Evolutionary conservation across 2,797 vertebrate genomes (phyloP).

Genomic region (Xenops minutus): DNA sequence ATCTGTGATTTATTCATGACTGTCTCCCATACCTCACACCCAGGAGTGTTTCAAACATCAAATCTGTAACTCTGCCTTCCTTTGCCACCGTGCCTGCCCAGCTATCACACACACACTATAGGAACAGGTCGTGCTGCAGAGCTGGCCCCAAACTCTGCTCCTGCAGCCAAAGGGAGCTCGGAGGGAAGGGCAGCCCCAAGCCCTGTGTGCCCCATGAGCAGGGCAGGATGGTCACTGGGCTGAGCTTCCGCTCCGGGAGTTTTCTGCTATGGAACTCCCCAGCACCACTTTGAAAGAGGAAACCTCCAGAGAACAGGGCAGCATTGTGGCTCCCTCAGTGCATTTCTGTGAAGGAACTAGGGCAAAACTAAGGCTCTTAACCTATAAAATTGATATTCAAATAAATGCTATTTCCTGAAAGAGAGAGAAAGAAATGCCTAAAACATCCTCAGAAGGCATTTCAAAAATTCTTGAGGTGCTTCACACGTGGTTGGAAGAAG

Average conservation of each 20-base stretch:
- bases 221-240: fast-evolving
- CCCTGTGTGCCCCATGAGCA: background rate
- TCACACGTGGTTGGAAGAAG: background rate
- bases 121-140: background rate
- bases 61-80: background rate
- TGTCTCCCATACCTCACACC: background rate
- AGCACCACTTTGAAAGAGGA: background rate
- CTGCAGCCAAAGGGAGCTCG: background rate
- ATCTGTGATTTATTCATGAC: background rate
- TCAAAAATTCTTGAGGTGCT: background rate
- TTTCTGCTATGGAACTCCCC: background rate
- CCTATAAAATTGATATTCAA: background rate
- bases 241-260: background rate
- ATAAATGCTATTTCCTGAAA: background rate
- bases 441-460: background rate
- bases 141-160: background rate
- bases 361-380: background rate
- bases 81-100: background rate
- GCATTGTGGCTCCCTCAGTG: background rate
- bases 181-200: background rate
- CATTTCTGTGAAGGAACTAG: background rate
- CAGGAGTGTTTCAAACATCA: background rate
- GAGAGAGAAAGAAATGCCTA: background rate
- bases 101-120: background rate
- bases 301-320: background rate